Base-by-base conservation (phyloP, 2,888 invertebrate genomes). In the Pseudococcus longispinus region DNA sequence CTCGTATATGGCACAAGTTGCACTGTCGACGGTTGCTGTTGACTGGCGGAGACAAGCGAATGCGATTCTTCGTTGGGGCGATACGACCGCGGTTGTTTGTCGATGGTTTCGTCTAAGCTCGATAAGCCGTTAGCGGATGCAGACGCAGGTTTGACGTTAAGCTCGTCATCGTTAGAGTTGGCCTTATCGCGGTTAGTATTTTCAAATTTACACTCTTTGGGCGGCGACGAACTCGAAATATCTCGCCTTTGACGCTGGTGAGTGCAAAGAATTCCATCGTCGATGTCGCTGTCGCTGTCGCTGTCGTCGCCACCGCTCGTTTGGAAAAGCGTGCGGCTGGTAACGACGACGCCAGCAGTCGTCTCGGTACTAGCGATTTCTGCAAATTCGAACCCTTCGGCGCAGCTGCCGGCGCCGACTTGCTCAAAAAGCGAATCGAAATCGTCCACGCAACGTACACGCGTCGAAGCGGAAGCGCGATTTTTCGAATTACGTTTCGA, bases 371-470 rank as follows among this genome's bases (percentile, higher is more conserved):
- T 32, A 32, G 32, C 32, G 32, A n/a, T n/a, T n/a, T n/a, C n/a
- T n/a, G n/a, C n/a, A n/a, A n/a, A 23, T 4, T 23, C 42, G 37
- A 6, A 5, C 32, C 1, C 37, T 32, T 42, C 82, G 23, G 18
- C 44, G 42, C 8, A n/a, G 3, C 26, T n/a, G 85, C n/a, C 44
- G 18, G 26, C 26, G 51, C n/a, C 26, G 26, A 85, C 29, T 46
- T 85, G 74, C 74, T 85, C 74, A 51, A 65, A 85, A 1, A 85
- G 29, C 74, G 44, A 15, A 70, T 85, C 85, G 29, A 85, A 85
- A 46, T 85, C 85, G 85, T 85, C 85, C 29, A 85, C 74, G 11
- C 60, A 23, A 15, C 9, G 55, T 85, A 60, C 0, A 1, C 13
- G 18, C 23, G 5, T 18, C 18, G 29, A 23, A 4, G 15, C 29